Conservation (phyloP, 2,113 vertebrate species). For the Aix galericulata region DNA sequence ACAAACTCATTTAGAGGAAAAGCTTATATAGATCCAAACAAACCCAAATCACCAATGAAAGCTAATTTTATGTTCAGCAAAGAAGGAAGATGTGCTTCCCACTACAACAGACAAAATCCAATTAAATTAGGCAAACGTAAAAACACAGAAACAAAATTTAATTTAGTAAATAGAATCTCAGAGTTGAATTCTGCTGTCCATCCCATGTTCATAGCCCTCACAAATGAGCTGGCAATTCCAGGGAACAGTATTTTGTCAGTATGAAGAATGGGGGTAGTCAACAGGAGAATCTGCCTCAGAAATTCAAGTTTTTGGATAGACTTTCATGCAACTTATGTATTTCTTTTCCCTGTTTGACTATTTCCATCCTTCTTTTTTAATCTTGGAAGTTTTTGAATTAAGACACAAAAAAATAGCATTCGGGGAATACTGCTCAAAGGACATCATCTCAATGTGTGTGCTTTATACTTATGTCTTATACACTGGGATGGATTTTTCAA, state of each 20-base stretch:
- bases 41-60: constrained; percentile 74
- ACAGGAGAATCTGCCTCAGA: neutral
- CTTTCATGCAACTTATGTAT: neutral
- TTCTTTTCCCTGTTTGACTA: neutral
- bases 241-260: neutral
- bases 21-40: constrained; percentile 73
- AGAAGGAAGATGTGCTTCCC: constrained; percentile 67
- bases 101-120: constrained; percentile 63
- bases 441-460: accelerated
- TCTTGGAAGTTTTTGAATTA: neutral
- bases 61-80: constrained; percentile 71
- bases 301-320: neutral
- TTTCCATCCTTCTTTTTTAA: neutral
- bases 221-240: neutral
- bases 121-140: constrained; percentile 69
- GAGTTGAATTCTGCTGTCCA: constrained; percentile 41
- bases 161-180: constrained; percentile 51
- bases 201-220: neutral
- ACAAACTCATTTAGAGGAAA: constrained; percentile 75
- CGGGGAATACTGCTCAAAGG: neutral
- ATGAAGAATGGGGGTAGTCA: neutral
- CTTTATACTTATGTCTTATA: accelerated
- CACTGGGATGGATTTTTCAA: neutral
- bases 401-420: neutral
- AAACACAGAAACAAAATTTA: constrained; percentile 62